phyloP scores from a whole-genome alignment of 1,140 invertebrate species.

The Nasonia giraulti region DNA sequence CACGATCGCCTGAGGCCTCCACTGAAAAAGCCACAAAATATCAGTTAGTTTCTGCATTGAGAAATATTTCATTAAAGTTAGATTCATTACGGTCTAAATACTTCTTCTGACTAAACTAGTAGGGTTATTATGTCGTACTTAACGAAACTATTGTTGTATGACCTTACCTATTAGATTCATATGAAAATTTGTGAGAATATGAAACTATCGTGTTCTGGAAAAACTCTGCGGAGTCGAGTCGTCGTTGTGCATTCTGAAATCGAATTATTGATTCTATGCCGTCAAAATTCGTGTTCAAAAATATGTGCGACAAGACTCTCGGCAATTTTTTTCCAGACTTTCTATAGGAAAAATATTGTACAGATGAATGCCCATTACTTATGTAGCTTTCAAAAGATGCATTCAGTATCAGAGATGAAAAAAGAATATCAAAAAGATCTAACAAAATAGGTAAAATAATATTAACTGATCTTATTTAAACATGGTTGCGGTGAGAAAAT shows the following conservation, averaged over 20 bases:
- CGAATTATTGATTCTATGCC: not conserved
- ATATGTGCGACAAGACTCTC: not conserved
- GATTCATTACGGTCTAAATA: slow-evolving; percentile 10
- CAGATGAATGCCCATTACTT: not conserved
- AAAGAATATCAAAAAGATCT: not conserved
- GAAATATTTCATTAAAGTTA: not conserved
- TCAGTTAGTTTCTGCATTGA: not conserved
- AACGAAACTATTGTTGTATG: slow-evolving; percentile 4
- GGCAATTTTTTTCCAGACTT: not conserved
- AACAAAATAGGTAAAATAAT: not conserved
- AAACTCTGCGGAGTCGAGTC: not conserved
- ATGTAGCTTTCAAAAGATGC: not conserved
- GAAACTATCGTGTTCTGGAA: not conserved
- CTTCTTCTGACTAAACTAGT: not conserved
- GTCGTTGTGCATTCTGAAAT: not conserved
- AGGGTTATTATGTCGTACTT: not conserved
- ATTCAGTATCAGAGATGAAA: not conserved
- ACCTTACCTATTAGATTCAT: not conserved
- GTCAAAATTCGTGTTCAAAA: no score
- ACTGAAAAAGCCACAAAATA: slow-evolving; percentile 78
- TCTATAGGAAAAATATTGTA: not conserved
- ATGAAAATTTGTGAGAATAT: not conserved
- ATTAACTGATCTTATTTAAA: not conserved
- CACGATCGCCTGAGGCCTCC: slow-evolving; percentile 94
- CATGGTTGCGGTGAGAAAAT: not conserved